A percentile compares a stretch with the other conserved stretches of the same genome.
phyloP scores from a whole-genome alignment of 2,797 vertebrate species.

The Tangara arthus region DNA sequence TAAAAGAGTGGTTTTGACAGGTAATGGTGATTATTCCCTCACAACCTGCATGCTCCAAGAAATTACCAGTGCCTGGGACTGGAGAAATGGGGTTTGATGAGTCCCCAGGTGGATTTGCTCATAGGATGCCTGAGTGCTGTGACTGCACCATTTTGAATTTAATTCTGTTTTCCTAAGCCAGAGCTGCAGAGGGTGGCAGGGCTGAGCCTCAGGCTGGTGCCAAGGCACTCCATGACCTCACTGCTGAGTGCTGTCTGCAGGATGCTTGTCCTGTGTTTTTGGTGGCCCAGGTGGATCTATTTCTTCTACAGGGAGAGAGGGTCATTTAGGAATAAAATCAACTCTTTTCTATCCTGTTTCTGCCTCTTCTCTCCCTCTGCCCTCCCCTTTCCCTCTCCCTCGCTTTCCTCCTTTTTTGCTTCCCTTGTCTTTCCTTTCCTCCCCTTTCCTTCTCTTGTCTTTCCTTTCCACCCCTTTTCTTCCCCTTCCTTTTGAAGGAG shows the following conservation, averaged over 20 bases:
- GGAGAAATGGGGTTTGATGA: not conserved
- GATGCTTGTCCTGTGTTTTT: not conserved
- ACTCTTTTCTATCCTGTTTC: not conserved
- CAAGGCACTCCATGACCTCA: not conserved
- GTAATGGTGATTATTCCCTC: not conserved
- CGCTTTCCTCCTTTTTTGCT: rapidly evolving
- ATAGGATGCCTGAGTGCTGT: not conserved
- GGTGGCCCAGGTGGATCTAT: not conserved
- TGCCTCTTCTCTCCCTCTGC: not conserved
- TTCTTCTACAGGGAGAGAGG: not conserved
- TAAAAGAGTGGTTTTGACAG: not conserved
- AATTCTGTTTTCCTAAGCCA: not conserved
- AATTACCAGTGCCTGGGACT: not conserved
- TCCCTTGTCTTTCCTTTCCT: not conserved
- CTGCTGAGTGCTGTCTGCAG: not conserved
- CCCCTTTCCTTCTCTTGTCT: not conserved
- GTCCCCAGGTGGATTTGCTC: not conserved
- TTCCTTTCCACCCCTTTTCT: not conserved
- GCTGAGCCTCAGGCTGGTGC: not conserved
- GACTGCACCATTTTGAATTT: not conserved
- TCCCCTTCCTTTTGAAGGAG: not conserved
- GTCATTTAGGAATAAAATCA: not conserved
- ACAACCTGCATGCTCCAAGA: not conserved
- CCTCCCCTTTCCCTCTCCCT: not conserved
- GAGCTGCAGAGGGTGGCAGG: not conserved